Evolutionary conservation across 2,797 vertebrate genomes (phyloP), one percentile per base, ranked within the genome.

Genomic region (Rhadinocentrus ornatus): DNA sequence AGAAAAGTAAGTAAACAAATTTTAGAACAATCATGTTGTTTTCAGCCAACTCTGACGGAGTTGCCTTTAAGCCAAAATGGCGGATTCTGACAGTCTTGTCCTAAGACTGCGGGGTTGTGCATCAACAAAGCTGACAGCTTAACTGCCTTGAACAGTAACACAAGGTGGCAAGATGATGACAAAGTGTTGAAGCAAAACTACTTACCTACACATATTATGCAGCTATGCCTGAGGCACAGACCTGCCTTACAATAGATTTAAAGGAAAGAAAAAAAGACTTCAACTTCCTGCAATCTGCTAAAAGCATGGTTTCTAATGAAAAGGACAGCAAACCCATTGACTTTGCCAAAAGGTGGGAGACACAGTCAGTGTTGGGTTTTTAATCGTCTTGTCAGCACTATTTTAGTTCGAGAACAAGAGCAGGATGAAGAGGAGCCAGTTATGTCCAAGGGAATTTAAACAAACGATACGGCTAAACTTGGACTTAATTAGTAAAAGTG

Each of bases 321-420:
- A 81, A 72, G 71, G 71, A 75, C 79, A 55, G 62, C 53, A 58
- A 66, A 77, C 62, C 77, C 41, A 39, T 69, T 63, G 59, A 54
- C 61, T 82, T 75, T 80, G 62, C 62, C 58, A 71, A 62, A 15
- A 80, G 71, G 55, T 61, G 54, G 64, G 57, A 75, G 65, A 71
- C 48, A 32, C 37, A 32, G 69, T 20, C 80, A 3, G 58, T 44
- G 65, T 57, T 73, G 56, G 57, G 16, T 34, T 72, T 79, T 83
- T 72, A 78, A 78, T 74, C 55, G 62, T 79, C 39, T 83, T 69
- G 68, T 74, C 67, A 77, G 60, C 18, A 37, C 44, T 68, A 41
- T 65, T 82, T 87, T 85, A 72, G 58, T 86, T 78, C 73, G 66
- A 29, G 74, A 66, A 27, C 31, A 53, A 41, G 32, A 73, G 31